Conservation (phyloP, 2,888 invertebrate species). For the Pachliopta kotzebuea region DNA sequence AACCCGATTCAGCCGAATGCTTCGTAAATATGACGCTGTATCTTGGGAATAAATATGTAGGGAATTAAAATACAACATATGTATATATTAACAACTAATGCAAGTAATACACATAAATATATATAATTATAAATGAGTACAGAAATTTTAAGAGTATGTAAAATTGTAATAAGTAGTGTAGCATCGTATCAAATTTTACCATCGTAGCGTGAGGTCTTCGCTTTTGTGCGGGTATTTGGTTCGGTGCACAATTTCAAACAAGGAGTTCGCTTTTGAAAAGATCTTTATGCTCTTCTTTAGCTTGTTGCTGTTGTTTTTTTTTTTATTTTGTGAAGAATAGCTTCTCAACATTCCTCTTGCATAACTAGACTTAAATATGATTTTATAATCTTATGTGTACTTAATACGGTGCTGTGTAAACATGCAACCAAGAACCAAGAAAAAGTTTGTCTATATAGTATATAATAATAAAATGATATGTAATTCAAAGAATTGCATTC, state of each 20-base stretch:
- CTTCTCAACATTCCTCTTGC: background rate
- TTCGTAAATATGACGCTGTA: background rate
- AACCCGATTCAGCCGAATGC: conserved; percentile 5
- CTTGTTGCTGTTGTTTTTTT: background rate
- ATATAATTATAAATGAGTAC: background rate
- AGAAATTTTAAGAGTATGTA: too few relatives aligned
- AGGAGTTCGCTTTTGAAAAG: conserved; percentile 7
- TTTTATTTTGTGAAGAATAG: background rate
- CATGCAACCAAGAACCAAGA: too few relatives aligned
- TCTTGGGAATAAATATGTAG: conserved; percentile 19
- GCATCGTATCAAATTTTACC: conserved; percentile 15
- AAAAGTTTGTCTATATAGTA: too few relatives aligned
- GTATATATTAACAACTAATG: too few relatives aligned
- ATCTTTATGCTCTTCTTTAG: conserved; percentile 15
- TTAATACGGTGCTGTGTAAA: too few relatives aligned
- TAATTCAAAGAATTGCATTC: background rate
- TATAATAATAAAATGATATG: too few relatives aligned
- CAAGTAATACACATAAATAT: too few relatives aligned
- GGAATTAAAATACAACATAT: conserved; percentile 34
- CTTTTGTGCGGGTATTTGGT: conserved; percentile 10
- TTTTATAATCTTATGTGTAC: too few relatives aligned
- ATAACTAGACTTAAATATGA: too few relatives aligned
- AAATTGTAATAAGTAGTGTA: background rate
- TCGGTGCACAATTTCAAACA: conserved; percentile 23
- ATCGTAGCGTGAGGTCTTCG: conserved; percentile 22